Evolutionary conservation across 2,888 invertebrate species (phyloP).

Genomic region (Parnassius mnemosyne): DNA sequence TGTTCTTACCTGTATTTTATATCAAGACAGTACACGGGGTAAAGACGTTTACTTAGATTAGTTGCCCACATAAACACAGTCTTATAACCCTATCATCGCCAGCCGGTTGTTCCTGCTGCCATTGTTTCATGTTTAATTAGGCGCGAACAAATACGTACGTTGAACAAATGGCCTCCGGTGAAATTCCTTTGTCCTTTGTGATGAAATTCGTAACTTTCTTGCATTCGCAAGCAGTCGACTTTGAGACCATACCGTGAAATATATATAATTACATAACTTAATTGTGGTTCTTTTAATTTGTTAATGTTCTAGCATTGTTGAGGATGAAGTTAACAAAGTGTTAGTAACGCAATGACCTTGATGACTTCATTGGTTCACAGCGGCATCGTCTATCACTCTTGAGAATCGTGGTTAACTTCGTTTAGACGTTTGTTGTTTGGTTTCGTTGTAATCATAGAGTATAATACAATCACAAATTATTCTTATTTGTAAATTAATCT

Average conservation of each 20-base stretch:
- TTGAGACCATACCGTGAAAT: slow-evolving; percentile 40
- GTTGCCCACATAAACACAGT: slow-evolving; percentile 41
- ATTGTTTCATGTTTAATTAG: slow-evolving; percentile 75
- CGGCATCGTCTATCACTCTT: too few relatives aligned
- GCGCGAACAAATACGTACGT: slow-evolving; percentile 73
- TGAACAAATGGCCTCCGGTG: slow-evolving; percentile 70
- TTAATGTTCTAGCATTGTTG: too few relatives aligned
- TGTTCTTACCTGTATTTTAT: slow-evolving; percentile 21
- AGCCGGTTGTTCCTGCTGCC: slow-evolving; percentile 52
- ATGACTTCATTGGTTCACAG: too few relatives aligned
- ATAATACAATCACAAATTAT: too few relatives aligned
- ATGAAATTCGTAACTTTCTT: slow-evolving; percentile 71
- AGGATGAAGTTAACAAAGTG: too few relatives aligned
- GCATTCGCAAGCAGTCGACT: slow-evolving; percentile 52
- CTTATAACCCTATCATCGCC: slow-evolving; percentile 49
- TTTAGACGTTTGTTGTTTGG: too few relatives aligned
- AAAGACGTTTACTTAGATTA: slow-evolving; percentile 26
- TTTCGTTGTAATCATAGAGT: too few relatives aligned
- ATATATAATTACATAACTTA: slow-evolving; percentile 69
- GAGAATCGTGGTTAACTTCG: too few relatives aligned
- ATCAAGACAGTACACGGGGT: slow-evolving; percentile 17
- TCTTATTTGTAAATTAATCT: too few relatives aligned
- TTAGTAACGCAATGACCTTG: too few relatives aligned
- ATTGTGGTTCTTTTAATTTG: slow-evolving; percentile 23
- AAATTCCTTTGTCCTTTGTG: slow-evolving; percentile 72